Evolutionary conservation across 2,113 vertebrate genomes (phyloP).

Genomic region (Athene cunicularia): DNA sequence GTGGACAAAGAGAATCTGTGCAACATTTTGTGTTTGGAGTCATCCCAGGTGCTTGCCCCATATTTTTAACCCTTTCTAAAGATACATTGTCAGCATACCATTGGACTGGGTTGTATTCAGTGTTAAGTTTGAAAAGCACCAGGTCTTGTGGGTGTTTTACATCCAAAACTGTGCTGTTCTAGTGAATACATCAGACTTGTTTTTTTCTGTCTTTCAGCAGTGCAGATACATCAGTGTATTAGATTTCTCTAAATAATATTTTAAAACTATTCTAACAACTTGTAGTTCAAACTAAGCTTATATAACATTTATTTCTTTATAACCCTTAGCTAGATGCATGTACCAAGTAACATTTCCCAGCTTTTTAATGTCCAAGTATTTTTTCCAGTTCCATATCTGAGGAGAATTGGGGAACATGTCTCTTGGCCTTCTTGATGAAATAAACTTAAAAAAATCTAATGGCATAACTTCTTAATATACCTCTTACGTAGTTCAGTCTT

Average conservation of each 20-base stretch:
- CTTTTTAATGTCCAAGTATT: not conserved
- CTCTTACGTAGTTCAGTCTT: not conserved
- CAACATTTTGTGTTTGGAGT: not conserved
- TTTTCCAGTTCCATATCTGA: not conserved
- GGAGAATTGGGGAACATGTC: not conserved
- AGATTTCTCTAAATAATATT: not conserved
- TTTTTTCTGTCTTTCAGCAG: not conserved
- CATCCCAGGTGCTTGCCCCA: not conserved
- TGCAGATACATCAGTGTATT: not conserved
- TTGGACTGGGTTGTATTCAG: not conserved
- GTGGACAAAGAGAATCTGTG: not conserved
- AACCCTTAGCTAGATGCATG: not conserved
- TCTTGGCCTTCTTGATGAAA: not conserved
- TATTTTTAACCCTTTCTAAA: not conserved
- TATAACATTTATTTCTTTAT: not conserved
- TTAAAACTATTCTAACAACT: not conserved
- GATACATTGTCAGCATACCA: not conserved
- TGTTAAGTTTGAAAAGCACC: not conserved
- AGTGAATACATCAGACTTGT: not conserved
- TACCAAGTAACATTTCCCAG: not conserved
- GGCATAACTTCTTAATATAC: not conserved
- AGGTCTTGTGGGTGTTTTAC: not conserved
- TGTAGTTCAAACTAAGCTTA: not conserved
- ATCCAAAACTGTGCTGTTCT: not conserved
- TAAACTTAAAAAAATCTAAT: not conserved